Percentiles rank a stretch among this genome's conserved stretches.
phyloP scores from a whole-genome alignment of 1,140 invertebrate species.

The Drosophila ananassae region DNA sequence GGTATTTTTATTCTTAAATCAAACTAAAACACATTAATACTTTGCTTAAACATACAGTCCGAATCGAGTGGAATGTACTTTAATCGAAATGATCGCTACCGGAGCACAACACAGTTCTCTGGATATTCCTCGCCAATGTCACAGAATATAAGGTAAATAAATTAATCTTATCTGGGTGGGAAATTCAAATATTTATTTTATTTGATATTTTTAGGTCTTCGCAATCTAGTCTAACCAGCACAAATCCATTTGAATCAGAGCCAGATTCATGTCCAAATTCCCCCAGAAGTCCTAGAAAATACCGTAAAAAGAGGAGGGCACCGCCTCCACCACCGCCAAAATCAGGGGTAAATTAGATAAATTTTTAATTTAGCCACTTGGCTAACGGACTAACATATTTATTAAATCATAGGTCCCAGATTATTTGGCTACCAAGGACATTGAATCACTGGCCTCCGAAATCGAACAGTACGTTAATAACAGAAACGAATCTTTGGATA shows the following conservation, averaged over 20 bases:
- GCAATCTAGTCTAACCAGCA: constrained; percentile 85
- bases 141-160: constrained; percentile 32
- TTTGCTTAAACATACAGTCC: constrained; percentile 13
- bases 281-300: constrained; percentile 37
- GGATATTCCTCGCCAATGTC: constrained; percentile 36
- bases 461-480: constrained; percentile 77
- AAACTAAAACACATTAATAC: neutral
- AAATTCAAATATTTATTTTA: neutral
- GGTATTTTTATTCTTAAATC: constrained; percentile 16
- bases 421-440: constrained; percentile 52
- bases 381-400: neutral
- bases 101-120: constrained; percentile 65
- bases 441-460: constrained; percentile 73
- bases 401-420: constrained; percentile 18
- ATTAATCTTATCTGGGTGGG: neutral
- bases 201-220: constrained; percentile 79
- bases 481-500: constrained; percentile 41
- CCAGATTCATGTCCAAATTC: constrained; percentile 41
- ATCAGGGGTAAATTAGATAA: constrained; percentile 32
- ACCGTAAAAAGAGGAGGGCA: constrained; percentile 59
- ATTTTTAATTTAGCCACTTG: neutral
- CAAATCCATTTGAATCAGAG: constrained; percentile 86
- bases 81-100: constrained; percentile 60
- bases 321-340: constrained; percentile 51
- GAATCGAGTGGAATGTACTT: constrained; percentile 21